Conservation (phyloP, 2,888 invertebrate species). For the Operophtera brumata region DNA sequence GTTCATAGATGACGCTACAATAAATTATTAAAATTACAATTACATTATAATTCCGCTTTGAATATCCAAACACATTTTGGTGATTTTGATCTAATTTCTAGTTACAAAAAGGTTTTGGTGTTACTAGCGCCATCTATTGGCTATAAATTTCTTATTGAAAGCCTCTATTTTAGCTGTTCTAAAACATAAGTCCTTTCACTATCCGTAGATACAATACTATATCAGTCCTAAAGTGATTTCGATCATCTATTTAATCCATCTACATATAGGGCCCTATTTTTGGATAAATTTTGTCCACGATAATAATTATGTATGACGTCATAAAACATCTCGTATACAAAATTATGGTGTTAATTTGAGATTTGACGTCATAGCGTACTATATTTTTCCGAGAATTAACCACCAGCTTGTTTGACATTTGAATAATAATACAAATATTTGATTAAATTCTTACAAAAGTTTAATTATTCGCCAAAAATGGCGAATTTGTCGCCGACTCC, state of each 20-base stretch:
- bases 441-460: slow-evolving; percentile 23
- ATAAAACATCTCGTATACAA: too few species aligned
- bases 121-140: slow-evolving; percentile 23
- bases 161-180: too few species aligned
- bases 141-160: not conserved
- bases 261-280: not conserved
- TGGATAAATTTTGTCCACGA: too few species aligned
- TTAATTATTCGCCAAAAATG: slow-evolving; percentile 8
- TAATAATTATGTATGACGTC: too few species aligned
- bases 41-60: not conserved
- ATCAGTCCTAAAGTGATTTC: slow-evolving; percentile 32
- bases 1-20: slow-evolving; percentile 24
- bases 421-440: slow-evolving; percentile 1
- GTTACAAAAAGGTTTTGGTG: not conserved
- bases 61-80: not conserved
- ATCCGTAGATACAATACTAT: slow-evolving; percentile 22
- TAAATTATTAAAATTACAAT: not conserved
- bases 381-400: too few species aligned
- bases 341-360: too few species aligned
- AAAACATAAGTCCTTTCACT: slow-evolving; percentile 2
- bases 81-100: not conserved
- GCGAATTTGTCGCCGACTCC: slow-evolving; percentile 30
- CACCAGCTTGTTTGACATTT: slow-evolving; percentile 9
- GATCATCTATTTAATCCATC: slow-evolving; percentile 15
- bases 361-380: too few species aligned